Evolutionary conservation across 2,888 invertebrate genomes (phyloP), one percentile per base, ranked within the genome.

Genomic region (Drosophila diplacantha): DNA sequence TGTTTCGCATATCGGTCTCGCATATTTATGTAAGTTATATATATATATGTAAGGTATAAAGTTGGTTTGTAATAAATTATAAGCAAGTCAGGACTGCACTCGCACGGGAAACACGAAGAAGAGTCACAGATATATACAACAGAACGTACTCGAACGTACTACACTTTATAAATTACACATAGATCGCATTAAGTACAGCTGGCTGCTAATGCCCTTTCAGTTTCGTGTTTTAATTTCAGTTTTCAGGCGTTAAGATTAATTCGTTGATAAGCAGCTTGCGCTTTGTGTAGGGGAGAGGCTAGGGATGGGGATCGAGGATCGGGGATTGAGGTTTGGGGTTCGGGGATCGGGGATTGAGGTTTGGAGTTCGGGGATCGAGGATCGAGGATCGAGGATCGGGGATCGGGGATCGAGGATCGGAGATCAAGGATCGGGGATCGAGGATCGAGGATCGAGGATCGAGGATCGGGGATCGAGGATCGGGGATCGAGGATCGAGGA

Each of bases 81-180:
- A 53, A 63, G 70, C 71, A 62, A 75, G 73, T 56, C 44, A 4
- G 16, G 56, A 29, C 43, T 52, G 34, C 34, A 64, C 63, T 74
- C 66, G 80, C 74, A 62, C 55, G 63, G 75, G 60, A 83, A 77
- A 81, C 73, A 65, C 63, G 71, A 81, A 78, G 73, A 81, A 81
- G 57, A 54, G 73, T 75, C n/a, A 41, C n/a, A 44, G 16, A 81
- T 78, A 81, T 78, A 47, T 78, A 78, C 77, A 78, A 78, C 50
- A 83, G 83, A 46, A 26, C 26, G 37, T 47, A 32, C 16, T 34
- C 44, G 50, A 47, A 62, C 38, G 50, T 52, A 55, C 47, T 52
- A 55, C n/a, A 68, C 49, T 43, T 47, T 37, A 61, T 61, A 53
- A 72, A 63, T 69, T 59, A 64, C 34, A 74, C 32, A 58, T 49